Conservation (phyloP, 2,888 invertebrate genomes). For the Diplolepis rosae region DNA sequence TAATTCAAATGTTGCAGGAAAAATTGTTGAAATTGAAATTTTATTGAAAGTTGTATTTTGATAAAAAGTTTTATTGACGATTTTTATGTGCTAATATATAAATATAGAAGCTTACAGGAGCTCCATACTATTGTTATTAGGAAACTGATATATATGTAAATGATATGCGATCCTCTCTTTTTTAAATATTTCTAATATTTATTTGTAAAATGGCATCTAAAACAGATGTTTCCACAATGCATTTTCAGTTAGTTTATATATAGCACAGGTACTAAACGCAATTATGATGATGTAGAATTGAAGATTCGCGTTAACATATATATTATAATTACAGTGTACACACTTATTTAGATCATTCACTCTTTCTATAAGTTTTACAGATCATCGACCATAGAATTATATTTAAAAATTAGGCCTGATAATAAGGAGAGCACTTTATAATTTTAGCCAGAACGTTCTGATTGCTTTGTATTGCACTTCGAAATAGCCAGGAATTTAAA, state of each 20-base stretch:
- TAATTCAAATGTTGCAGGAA: background rate
- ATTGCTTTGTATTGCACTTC: conserved; percentile 11
- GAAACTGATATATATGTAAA: too few species aligned
- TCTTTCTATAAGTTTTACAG: background rate
- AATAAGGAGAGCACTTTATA: background rate
- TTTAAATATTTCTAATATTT: too few species aligned
- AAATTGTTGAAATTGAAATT: background rate
- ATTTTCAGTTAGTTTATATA: background rate
- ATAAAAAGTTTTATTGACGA: background rate
- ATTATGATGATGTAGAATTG: background rate
- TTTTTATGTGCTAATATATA: background rate
- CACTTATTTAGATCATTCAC: background rate
- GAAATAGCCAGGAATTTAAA: background rate
- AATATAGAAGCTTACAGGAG: background rate
- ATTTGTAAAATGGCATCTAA: too few species aligned
- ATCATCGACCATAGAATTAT: background rate
- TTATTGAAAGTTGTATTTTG: background rate
- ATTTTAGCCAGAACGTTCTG: conserved; percentile 1
- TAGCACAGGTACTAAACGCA: background rate
- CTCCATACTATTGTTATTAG: background rate
- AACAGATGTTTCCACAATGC: conserved; percentile 2
- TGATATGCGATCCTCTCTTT: too few species aligned
- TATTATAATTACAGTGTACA: background rate
- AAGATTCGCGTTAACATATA: too few species aligned
- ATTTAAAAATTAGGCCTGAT: background rate